Percentiles rank a stretch among this genome's conserved stretches.
Evolutionary conservation across 2,797 vertebrate species (phyloP).

Genomic region (Hylomyscus alleni): DNA sequence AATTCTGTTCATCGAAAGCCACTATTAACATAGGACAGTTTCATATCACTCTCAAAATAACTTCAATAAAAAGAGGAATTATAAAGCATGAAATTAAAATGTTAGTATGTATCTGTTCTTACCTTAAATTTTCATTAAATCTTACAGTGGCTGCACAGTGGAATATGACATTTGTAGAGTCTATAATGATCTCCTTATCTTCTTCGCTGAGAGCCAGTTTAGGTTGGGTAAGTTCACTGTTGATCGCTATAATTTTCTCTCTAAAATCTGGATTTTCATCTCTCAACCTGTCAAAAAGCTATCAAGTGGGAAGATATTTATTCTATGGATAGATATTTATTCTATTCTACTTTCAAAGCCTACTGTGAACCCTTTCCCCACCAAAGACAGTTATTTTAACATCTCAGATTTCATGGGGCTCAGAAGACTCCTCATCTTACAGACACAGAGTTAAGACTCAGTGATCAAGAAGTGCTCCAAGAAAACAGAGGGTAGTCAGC

Average conservation of each 20-base stretch:
- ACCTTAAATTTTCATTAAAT: constrained; percentile 98
- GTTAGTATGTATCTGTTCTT: constrained; percentile 81
- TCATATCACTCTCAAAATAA: constrained; percentile 61
- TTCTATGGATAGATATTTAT: constrained; percentile 59
- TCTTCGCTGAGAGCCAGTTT: constrained; percentile 94
- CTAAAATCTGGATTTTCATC: constrained; percentile 96
- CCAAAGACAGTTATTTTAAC: constrained; percentile 32
- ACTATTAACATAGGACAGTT: constrained; percentile 9
- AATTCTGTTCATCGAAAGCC: constrained; percentile 65
- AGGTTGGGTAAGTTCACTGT: constrained; percentile 94
- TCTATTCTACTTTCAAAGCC: constrained; percentile 60
- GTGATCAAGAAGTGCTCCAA: background rate
- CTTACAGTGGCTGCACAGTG: constrained; percentile 98
- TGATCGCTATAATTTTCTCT: constrained; percentile 95
- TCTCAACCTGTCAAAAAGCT: constrained; percentile 97
- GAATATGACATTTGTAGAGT: constrained; percentile 94
- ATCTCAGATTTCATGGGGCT: background rate
- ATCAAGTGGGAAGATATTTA: constrained; percentile 76
- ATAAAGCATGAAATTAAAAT: constrained; percentile 53
- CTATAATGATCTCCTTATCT: constrained; percentile 92
- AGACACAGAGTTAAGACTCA: constrained; percentile 44
- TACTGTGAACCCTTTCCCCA: constrained; percentile 5
- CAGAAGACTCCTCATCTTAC: constrained; percentile 44
- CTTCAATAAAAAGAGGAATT: constrained; percentile 55
- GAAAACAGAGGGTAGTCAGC: background rate